Evolutionary conservation across 1,140 invertebrate species (phyloP).

Genomic region (Propsilocerus akamusi): DNA sequence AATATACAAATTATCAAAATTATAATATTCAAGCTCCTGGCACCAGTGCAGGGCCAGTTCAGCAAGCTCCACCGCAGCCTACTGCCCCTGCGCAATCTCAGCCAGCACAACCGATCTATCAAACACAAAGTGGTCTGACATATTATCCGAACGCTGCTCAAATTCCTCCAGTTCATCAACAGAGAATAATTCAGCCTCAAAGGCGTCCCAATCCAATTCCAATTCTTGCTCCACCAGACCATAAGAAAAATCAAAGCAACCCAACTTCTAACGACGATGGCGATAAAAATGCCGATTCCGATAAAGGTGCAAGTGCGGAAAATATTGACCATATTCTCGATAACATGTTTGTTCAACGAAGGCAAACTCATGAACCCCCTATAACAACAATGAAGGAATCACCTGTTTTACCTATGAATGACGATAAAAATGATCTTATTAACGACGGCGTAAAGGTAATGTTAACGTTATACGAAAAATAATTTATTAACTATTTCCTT

Average conservation of each 20-base stretch:
- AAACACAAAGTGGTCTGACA: constrained; percentile 22
- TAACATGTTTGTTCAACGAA: constrained; percentile 37
- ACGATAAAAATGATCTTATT: neutral
- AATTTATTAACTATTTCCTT: neutral
- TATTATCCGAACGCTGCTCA: constrained; percentile 20
- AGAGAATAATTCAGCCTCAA: constrained; percentile 16
- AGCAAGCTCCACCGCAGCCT: too few relatives aligned
- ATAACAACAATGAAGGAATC: neutral
- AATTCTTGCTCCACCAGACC: constrained; percentile 24
- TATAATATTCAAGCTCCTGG: constrained; percentile 2
- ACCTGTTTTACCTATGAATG: neutral
- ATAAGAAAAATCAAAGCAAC: constrained; percentile 12
- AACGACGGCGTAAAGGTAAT: neutral
- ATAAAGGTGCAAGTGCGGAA: constrained; percentile 16
- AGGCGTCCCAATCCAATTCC: constrained; percentile 26
- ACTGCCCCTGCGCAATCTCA: neutral
- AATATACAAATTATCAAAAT: constrained; percentile 2
- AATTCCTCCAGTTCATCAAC: constrained; percentile 15
- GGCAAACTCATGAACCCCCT: constrained; percentile 19
- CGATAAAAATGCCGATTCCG: neutral
- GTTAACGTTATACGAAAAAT: neutral
- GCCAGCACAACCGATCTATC: neutral
- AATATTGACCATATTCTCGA: constrained; percentile 39
- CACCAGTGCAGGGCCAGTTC: neutral
- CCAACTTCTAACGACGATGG: neutral